Conservation (phyloP, 1,140 invertebrate species). For the Megalonaias nervosa region DNA sequence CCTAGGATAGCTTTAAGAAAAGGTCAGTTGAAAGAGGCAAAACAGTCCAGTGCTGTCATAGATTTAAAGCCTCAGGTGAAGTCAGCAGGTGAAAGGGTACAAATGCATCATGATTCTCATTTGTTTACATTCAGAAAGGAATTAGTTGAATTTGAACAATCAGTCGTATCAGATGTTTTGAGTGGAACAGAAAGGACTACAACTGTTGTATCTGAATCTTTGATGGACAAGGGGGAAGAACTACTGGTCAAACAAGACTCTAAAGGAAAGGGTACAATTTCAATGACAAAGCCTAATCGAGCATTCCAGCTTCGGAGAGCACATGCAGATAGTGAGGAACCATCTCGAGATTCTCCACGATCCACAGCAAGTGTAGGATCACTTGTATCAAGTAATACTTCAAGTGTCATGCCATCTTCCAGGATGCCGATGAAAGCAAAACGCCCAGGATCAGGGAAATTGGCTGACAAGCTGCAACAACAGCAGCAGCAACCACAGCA, state of each 20-base stretch:
- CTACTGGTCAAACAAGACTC: slow-evolving; percentile 53
- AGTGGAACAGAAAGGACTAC: slow-evolving; percentile 50
- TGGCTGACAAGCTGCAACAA: slow-evolving; percentile 10
- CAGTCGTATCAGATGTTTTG: slow-evolving; percentile 57
- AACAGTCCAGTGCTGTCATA: slow-evolving; percentile 24
- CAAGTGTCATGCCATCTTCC: slow-evolving; percentile 33
- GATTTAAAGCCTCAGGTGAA: slow-evolving; percentile 41
- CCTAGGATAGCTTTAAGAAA: slow-evolving; percentile 56
- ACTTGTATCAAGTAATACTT: slow-evolving; percentile 27
- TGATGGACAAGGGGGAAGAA: slow-evolving; percentile 4
- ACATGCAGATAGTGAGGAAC: slow-evolving; percentile 56
- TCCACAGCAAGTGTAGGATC: slow-evolving; percentile 31
- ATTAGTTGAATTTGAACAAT: slow-evolving; percentile 30
- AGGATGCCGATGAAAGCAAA: slow-evolving; percentile 31
- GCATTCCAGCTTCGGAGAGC: slow-evolving; percentile 72
- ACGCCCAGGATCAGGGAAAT: slow-evolving; percentile 30
- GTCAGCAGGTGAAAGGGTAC: slow-evolving; percentile 22
- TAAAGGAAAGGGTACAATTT: slow-evolving; percentile 62
- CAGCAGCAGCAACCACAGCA: slow-evolving; percentile 9
- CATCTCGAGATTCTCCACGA: slow-evolving; percentile 38
- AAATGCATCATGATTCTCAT: slow-evolving; percentile 18
- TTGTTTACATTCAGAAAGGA: slow-evolving; percentile 17
- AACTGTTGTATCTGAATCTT: slow-evolving; percentile 32
- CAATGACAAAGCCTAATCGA: slow-evolving; percentile 71
- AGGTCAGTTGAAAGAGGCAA: slow-evolving; percentile 26